Conservation (phyloP, 2,113 vertebrate genomes). For the Campylomormyrus tamandua region DNA sequence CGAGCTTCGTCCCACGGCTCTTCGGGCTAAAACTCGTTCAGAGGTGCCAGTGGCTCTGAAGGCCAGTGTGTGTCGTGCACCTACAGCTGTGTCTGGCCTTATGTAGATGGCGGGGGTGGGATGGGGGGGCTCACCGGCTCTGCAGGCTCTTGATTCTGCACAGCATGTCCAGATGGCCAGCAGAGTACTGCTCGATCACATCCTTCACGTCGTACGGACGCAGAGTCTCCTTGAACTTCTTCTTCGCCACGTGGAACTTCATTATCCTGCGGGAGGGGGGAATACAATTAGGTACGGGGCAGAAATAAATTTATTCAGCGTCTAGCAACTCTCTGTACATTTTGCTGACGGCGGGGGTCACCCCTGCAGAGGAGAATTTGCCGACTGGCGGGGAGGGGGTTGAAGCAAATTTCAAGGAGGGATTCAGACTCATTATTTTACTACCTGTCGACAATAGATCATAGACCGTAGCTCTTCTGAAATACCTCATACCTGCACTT, state of each 20-base stretch:
- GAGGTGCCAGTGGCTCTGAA: neutral
- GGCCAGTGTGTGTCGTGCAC: neutral
- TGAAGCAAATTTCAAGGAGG: no score
- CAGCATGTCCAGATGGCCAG: constrained; percentile 92
- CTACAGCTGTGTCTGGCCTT: neutral
- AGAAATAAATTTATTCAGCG: neutral
- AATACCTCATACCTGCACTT: no score
- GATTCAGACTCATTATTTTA: neutral
- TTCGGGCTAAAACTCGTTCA: neutral
- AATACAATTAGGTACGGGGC: neutral
- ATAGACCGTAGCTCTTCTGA: no score
- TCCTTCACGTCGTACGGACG: constrained; percentile 96
- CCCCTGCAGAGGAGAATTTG: neutral
- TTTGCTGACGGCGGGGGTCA: neutral
- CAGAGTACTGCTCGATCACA: constrained; percentile 95
- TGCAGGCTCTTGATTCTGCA: constrained; percentile 96
- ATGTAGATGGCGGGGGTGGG: neutral
- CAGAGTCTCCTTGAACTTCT: constrained; percentile 93
- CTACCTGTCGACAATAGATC: neutral
- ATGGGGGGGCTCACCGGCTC: constrained; percentile 66
- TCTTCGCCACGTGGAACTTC: constrained; percentile 97
- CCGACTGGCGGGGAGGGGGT: neutral
- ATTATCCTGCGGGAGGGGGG: constrained; percentile 69
- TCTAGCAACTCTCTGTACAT: neutral
- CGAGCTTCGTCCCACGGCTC: neutral